These are phyloP conservation scores for Hylomyscus alleni DNA, from an alignment of 2,797 vertebrate species.

Conservation along the genomic window DNA sequence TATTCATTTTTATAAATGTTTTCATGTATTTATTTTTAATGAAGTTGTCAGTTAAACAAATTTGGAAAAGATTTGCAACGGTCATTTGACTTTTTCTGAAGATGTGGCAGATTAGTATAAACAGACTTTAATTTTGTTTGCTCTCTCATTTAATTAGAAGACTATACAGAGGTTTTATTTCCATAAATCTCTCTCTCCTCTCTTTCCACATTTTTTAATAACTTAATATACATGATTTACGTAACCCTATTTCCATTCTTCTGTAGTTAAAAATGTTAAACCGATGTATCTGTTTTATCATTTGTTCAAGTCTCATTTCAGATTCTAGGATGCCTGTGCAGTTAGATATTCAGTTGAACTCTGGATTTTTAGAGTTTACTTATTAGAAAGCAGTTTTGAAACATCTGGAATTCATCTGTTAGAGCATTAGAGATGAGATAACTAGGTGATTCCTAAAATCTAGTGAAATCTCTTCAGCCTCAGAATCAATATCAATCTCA, in stretches of 20 bases:
- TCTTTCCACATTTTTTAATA: not conserved
- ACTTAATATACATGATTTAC: not conserved
- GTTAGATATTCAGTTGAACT: not conserved
- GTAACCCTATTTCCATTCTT: not conserved
- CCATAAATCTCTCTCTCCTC: not conserved
- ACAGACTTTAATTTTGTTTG: constrained; percentile 42
- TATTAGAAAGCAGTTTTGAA: not conserved
- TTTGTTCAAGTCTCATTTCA: not conserved
- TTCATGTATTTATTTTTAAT: constrained; percentile 27
- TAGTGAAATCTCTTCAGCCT: not conserved
- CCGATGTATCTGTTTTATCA: rapidly evolving
- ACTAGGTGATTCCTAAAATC: not conserved
- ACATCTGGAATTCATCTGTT: not conserved
- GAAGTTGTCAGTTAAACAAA: constrained; percentile 26
- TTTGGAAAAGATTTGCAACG: constrained; percentile 8
- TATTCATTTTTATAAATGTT: not conserved
- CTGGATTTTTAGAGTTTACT: not conserved
- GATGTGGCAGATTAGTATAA: constrained; percentile 1
- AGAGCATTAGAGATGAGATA: not conserved
- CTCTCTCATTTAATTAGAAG: constrained; percentile 5
- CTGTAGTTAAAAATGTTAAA: not conserved
- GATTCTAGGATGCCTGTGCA: not conserved
- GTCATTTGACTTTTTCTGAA: constrained; percentile 25
- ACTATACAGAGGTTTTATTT: not conserved
- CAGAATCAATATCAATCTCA: not conserved